Percentiles rank a stretch among this genome's conserved stretches.
These are phyloP conservation scores for Ornithorhynchus anatinus DNA, from an alignment of 2,113 vertebrate genomes.

Conservation along the genomic window DNA sequence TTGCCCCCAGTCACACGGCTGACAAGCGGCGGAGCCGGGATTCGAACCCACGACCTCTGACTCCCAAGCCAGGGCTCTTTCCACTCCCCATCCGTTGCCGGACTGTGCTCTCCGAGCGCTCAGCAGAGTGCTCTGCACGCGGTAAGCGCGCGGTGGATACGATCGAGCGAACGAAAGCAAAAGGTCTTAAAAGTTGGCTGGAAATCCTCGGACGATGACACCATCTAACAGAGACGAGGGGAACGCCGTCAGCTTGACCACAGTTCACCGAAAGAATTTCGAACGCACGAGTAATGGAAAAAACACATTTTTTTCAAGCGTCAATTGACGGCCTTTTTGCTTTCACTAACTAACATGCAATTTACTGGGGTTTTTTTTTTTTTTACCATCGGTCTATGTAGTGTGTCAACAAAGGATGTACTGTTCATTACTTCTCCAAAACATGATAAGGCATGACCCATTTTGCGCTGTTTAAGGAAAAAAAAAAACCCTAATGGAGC, in stretches of 20 bases:
- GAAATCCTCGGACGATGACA: no score
- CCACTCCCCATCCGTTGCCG: no score
- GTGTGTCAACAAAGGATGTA: conserved; percentile 40
- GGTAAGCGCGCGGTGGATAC: no score
- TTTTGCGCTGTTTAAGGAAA: neutral
- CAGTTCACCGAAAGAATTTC: conserved; percentile 11
- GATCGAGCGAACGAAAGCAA: no score
- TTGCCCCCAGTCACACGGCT: no score
- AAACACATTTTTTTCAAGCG: neutral
- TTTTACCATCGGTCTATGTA: neutral
- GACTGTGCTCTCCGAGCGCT: no score
- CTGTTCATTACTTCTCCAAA: conserved; percentile 34
- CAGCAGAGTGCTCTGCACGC: no score
- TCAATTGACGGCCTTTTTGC: conserved; percentile 21
- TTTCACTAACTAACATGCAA: conserved; percentile 2
- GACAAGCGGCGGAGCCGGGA: no score
- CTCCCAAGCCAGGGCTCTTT: no score
- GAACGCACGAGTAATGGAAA: conserved; percentile 21
- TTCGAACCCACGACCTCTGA: no score
- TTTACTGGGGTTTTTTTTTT: neutral
- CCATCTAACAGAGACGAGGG: neutral
- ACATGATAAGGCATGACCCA: conserved; percentile 4
- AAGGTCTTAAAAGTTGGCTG: no score
- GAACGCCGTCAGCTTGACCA: neutral
- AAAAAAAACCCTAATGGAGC: neutral